Evolutionary conservation across 1,140 invertebrate genomes (phyloP).

Genomic region (Pseudomyrmex pallidus): DNA sequence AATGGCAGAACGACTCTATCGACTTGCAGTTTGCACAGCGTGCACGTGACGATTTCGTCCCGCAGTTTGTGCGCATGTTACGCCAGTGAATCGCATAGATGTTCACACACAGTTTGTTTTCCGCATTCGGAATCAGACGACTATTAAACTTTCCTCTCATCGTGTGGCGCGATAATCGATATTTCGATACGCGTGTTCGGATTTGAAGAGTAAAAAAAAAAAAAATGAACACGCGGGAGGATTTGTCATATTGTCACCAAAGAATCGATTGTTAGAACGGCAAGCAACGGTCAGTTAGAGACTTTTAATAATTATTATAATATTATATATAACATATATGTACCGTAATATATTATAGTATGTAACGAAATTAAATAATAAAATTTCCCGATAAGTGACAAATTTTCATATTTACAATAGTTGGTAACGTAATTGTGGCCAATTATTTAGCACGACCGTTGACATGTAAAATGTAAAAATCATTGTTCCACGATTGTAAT

Average conservation of each 20-base stretch:
- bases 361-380: neutral
- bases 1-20: slow-evolving; percentile 42
- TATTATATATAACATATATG: neutral
- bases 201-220: neutral
- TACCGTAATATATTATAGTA: neutral
- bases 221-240: neutral
- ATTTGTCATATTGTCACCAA: neutral
- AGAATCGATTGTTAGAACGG: neutral
- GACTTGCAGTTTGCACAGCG: slow-evolving; percentile 40
- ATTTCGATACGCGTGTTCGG: neutral
- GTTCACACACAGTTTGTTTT: slow-evolving; percentile 5
- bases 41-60: neutral
- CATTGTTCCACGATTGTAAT: slow-evolving; percentile 31
- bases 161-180: neutral
- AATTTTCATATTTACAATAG: too few relatives aligned
- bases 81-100: slow-evolving; percentile 2
- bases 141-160: slow-evolving; percentile 13
- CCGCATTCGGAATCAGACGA: neutral
- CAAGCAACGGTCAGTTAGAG: neutral
- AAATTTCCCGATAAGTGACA: too few relatives aligned
- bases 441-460: neutral
- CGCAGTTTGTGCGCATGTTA: slow-evolving; percentile 6
- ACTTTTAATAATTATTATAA: too few relatives aligned
- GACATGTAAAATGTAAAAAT: slow-evolving; percentile 1
- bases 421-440: too few relatives aligned